Evolutionary conservation across 2,888 invertebrate genomes (phyloP).

Genomic region (Spodoptera picta): DNA sequence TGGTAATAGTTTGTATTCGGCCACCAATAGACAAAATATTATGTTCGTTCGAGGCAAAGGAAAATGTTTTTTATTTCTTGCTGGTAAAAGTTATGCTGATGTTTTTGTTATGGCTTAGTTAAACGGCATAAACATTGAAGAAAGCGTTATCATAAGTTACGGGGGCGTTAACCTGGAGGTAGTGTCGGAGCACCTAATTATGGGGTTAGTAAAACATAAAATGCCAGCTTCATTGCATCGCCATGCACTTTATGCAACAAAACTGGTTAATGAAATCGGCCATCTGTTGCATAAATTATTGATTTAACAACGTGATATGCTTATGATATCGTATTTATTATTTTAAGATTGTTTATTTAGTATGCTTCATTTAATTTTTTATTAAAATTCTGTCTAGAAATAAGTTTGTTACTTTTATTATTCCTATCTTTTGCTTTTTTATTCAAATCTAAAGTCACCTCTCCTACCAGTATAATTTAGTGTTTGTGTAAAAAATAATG

Average conservation of each 20-base stretch:
- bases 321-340: slow-evolving; percentile 21
- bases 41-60: slow-evolving; percentile 43
- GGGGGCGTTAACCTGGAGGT: slow-evolving; percentile 43
- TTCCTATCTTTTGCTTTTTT: too few species aligned
- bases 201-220: slow-evolving; percentile 25
- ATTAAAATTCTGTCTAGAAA: too few species aligned
- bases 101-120: slow-evolving; percentile 10
- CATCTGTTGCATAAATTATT: slow-evolving; percentile 39
- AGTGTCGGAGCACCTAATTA: slow-evolving; percentile 34
- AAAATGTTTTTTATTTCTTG: slow-evolving; percentile 46
- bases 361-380: background rate
- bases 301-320: slow-evolving; percentile 43
- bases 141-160: slow-evolving; percentile 64
- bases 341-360: slow-evolving; percentile 15
- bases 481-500: background rate
- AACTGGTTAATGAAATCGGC: slow-evolving; percentile 32
- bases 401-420: too few species aligned
- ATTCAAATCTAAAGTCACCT: too few species aligned
- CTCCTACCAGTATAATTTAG: background rate
- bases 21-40: slow-evolving; percentile 42
- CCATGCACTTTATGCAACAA: slow-evolving; percentile 32
- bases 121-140: slow-evolving; percentile 33
- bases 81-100: slow-evolving; percentile 27
- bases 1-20: slow-evolving; percentile 35
- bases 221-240: slow-evolving; percentile 36